Evolutionary conservation across 1,140 invertebrate species (phyloP), one percentile per base, ranked within the genome.

Genomic region (Dendroctonus valens): DNA sequence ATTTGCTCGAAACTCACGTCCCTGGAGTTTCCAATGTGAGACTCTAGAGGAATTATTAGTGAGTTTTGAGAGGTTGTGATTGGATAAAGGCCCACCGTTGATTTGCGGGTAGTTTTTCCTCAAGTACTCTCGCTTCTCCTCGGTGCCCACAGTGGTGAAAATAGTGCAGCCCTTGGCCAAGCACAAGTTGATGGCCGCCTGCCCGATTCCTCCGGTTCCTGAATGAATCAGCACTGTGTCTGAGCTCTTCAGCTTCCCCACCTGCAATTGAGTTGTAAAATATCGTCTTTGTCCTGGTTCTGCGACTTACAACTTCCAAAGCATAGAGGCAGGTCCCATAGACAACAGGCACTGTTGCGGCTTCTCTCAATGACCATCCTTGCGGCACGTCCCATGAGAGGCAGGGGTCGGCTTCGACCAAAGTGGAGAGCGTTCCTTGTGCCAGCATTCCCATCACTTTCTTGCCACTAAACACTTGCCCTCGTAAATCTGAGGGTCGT

Each of bases 161-260:
- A 91, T 83, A 26, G 83, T 81, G 75, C 91, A 89, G 5, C 86
- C 86, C 76, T 85, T 83, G 69, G 84, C 82, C 5, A 93, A 80
- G 0, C 90, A 90, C 15, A 94, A 84, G 58, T 86, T 83, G 72
- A 95, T 94, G 41, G 92, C 91, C 0, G 92, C 91, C 74, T 92
- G 87, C 0, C 93, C 93, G n/a, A 95, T 90, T 39, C 91, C 93
- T 26, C 93, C 93, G 62, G 88, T 88, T 8, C 92, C 93, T n/a
- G 92, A 89, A 78, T 96, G 93, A 73, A 96, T 93, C 7, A 75
- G 65, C 11, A 75, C 55, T 39, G 64, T 51, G 6, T 71, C 52
- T 1, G 54, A 55, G 41, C 46, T 53, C 65, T 67, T 74, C 0
- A 74, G 55, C 48, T 69, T 63, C 41, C 44, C 66, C 9, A 52